Conservation (phyloP, 2,797 vertebrate species). For the Eupleurogrammus muticus region DNA sequence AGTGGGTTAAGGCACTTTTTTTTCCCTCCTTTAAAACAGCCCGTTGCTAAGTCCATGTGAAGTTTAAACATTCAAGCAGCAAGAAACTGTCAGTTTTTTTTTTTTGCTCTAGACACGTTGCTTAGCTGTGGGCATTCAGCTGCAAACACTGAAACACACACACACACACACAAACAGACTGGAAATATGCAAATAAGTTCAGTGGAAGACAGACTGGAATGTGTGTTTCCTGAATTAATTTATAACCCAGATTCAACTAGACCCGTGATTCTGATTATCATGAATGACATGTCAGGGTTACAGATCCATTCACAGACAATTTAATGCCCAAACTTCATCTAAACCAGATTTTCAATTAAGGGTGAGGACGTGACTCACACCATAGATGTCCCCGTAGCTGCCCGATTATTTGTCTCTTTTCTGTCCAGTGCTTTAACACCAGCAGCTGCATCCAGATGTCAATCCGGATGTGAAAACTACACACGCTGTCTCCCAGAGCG, state of each 20-base stretch:
- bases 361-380: constrained; percentile 14
- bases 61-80: constrained; percentile 44
- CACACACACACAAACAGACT: constrained; percentile 28
- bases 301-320: constrained; percentile 9
- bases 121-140: constrained; percentile 39
- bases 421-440: constrained; percentile 4
- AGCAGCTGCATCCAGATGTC: constrained; percentile 50
- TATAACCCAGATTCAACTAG: constrained; percentile 19
- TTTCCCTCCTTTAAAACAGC: constrained; percentile 26
- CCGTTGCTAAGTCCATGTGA: constrained; percentile 59
- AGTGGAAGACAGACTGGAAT: constrained; percentile 10
- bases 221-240: constrained; percentile 27
- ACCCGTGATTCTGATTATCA: constrained; percentile 22
- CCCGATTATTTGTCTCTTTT: constrained; percentile 41
- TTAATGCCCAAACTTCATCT: constrained; percentile 14
- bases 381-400: constrained; percentile 15
- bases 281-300: constrained; percentile 5
- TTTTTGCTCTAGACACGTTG: constrained; percentile 40
- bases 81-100: constrained; percentile 37
- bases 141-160: constrained; percentile 42
- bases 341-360: constrained; percentile 41
- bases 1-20: constrained; percentile 28
- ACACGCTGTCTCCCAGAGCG: not conserved
- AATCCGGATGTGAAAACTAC: constrained; percentile 3
- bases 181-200: constrained; percentile 50